Base-by-base conservation (phyloP, 2,113 vertebrate genomes). In the Plotosus lineatus region DNA sequence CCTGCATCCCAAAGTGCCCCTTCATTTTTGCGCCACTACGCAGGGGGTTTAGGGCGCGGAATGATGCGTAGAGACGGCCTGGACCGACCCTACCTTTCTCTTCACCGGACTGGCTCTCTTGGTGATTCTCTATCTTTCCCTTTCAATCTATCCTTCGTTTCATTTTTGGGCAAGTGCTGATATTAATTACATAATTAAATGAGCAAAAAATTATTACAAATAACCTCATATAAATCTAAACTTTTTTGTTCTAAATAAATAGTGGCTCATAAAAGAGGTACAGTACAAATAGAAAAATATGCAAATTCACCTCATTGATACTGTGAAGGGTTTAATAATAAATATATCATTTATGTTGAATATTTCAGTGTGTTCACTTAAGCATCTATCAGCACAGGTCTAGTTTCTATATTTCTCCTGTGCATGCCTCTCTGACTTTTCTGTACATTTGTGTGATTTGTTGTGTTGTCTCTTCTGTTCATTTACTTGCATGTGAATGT, bases 21-120 rank as follows among this genome's bases (percentile, higher is more conserved):
- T 83, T 94, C 93, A 80, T 94, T 94, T 89, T 89, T 94, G 89
- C 93, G 92, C 82, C 93, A 94, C 85, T 94, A 94, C 63, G 93
- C 93, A 28, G 88, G 93, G 87, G 92, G 92, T 85, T 89, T 94
- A 85, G 90, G 92, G 84, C 92, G 92, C 78, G 91, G 91, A 9
- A 90, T 89, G 79, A 89, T 94, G 80, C 93, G 92, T 88, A 91
- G 92, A 90, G 92, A 93, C 73, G 91, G 90, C 74, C 88, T 90
- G 86, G 90, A 92, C 84, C 90, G 91, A 85, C 90, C 92, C 86
- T 93, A 86, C 88, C 88, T 94, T 86, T 90, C 75, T 87, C 92
- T 94, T 72, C 91, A 93, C 89, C 91, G 93, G 87, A 93, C 92
- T 81, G 92, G 92, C 90, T 93, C 92, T 79, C 90, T 94, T 75